These are phyloP conservation scores for Drosophila dives DNA, from an alignment of 2,888 invertebrate species.

Conservation along the genomic window DNA sequence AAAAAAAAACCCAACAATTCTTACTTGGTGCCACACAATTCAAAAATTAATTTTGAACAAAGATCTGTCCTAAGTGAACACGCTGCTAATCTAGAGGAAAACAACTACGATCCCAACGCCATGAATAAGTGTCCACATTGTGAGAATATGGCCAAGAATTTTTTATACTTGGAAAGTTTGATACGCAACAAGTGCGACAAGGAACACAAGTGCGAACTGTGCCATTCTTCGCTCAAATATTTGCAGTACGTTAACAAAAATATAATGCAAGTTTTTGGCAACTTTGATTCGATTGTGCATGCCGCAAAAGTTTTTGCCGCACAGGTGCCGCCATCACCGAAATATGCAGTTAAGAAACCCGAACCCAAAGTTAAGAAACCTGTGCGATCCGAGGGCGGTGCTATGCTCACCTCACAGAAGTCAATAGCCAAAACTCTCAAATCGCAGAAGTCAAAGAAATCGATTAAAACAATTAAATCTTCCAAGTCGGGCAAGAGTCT, in stretches of 20 bases:
- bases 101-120: slow-evolving; percentile 31
- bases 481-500: slow-evolving; percentile 43
- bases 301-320: slow-evolving; percentile 67
- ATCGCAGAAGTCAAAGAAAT: slow-evolving; percentile 50
- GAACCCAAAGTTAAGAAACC: slow-evolving; percentile 8
- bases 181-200: slow-evolving; percentile 71
- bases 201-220: slow-evolving; percentile 67
- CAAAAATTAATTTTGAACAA: slow-evolving; percentile 55
- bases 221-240: slow-evolving; percentile 76
- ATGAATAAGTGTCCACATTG: slow-evolving; percentile 74
- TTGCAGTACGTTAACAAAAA: slow-evolving; percentile 78
- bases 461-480: slow-evolving; percentile 49
- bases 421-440: slow-evolving; percentile 39
- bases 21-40: slow-evolving; percentile 77
- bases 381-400: slow-evolving; percentile 53
- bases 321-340: slow-evolving; percentile 51
- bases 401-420: slow-evolving; percentile 28
- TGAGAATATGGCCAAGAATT: slow-evolving; percentile 82
- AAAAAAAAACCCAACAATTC: slow-evolving; percentile 57
- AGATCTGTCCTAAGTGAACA: slow-evolving; percentile 38
- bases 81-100: slow-evolving; percentile 51
- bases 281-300: slow-evolving; percentile 66
- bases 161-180: slow-evolving; percentile 78
- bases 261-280: slow-evolving; percentile 76
- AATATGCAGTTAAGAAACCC: slow-evolving; percentile 52